phyloP scores from a whole-genome alignment of 2,113 vertebrate species.

The Datnioides undecimradiatus region DNA sequence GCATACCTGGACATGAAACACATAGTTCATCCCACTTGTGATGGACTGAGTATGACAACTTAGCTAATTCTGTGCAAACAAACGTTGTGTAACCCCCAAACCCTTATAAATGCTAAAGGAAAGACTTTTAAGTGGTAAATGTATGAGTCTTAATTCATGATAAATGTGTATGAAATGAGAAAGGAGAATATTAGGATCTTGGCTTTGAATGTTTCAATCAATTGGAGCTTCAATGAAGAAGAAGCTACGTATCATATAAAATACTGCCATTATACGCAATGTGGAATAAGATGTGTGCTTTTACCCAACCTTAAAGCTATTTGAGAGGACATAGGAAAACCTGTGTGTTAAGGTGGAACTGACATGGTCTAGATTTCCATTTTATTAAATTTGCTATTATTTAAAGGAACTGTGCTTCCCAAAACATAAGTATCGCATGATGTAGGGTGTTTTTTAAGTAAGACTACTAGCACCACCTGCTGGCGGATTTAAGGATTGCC shows the following conservation, averaged over 20 bases:
- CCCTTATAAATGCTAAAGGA: background rate
- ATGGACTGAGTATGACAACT: background rate
- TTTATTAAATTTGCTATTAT: background rate
- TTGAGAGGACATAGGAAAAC: background rate
- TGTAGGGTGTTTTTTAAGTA: background rate
- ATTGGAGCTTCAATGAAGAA: background rate
- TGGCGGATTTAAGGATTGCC: slow-evolving; percentile 26
- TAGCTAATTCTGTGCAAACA: background rate
- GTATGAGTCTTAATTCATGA: background rate
- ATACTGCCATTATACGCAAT: background rate
- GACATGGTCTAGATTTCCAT: background rate
- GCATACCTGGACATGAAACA: slow-evolving; percentile 5
- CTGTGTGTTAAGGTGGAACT: background rate
- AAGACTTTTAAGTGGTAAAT: background rate
- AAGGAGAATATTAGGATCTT: background rate
- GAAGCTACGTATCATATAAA: background rate
- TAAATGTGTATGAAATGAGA: background rate
- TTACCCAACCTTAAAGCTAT: background rate
- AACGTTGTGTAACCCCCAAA: background rate
- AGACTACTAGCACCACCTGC: slow-evolving; percentile 60
- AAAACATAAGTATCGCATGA: background rate
- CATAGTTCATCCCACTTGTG: background rate
- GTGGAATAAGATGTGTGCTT: background rate
- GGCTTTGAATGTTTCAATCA: background rate
- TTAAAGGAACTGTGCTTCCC: background rate